Evolutionary conservation across 2,888 invertebrate genomes (phyloP).

Genomic region (Agriopis aurantiaria): DNA sequence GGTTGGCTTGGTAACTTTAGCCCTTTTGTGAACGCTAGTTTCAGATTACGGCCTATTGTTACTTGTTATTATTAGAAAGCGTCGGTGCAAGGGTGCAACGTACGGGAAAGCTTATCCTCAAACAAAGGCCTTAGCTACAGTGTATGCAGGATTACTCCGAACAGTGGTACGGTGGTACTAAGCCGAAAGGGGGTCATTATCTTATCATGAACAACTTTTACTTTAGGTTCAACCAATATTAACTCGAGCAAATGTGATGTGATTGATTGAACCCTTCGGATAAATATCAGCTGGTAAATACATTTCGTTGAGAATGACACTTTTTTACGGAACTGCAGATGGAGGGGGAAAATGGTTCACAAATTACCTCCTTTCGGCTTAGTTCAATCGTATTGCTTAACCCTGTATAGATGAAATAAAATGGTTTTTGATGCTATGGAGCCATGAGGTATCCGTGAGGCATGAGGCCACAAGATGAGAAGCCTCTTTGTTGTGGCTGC

Average conservation of each 20-base stretch:
- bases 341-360: no score
- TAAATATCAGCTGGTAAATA: no score
- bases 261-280: no score
- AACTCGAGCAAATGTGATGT: no score
- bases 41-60: constrained; percentile 53
- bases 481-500: background rate
- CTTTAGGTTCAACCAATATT: no score
- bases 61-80: constrained; percentile 52
- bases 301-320: no score
- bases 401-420: background rate
- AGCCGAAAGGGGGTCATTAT: no score
- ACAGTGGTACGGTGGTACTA: no score
- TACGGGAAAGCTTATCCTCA: constrained; percentile 35
- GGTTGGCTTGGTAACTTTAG: constrained; percentile 18
- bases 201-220: no score
- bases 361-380: no score
- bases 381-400: no score
- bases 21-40: constrained; percentile 30
- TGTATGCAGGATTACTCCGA: background rate
- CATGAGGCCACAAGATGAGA: background rate
- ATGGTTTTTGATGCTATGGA: background rate
- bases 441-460: background rate
- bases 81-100: constrained; percentile 48
- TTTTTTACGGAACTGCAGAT: no score
- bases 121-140: constrained; percentile 17